phyloP scores from a whole-genome alignment of 2,797 vertebrate genomes.

The Okamejei kenojei region DNA sequence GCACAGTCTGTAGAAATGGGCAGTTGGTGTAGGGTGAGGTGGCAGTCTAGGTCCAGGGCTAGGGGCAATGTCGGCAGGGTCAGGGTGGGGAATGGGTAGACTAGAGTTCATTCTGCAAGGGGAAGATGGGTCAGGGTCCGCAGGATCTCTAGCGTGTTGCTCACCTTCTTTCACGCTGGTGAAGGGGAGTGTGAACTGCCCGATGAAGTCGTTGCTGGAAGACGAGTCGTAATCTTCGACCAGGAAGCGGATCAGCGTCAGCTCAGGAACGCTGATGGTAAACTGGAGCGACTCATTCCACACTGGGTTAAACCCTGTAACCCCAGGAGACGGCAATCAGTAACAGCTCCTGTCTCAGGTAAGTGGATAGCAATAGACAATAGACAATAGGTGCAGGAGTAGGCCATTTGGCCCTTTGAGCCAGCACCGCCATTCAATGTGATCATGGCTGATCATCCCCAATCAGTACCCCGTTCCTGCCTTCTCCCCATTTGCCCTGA shows the following conservation, averaged over 20 bases:
- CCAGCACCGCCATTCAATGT: no score
- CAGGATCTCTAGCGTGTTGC: no score
- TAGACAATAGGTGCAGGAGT: no score
- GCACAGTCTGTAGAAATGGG: no score
- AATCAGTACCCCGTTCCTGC: no score
- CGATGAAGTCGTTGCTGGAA: conserved; percentile 38
- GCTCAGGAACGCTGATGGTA: conserved; percentile 4
- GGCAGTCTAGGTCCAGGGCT: no score
- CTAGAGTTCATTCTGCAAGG: no score
- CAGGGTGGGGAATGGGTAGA: conserved; percentile 56
- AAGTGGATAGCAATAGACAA: no score
- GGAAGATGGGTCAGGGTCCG: background rate
- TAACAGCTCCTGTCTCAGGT: background rate
- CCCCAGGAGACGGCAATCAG: background rate
- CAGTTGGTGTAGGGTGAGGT: background rate
- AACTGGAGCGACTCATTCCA: conserved; percentile 29
- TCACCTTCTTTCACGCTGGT: conserved; percentile 31
- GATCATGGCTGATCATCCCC: no score
- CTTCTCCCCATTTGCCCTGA: no score
- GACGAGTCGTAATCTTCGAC: conserved; percentile 36
- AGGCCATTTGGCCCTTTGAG: no score
- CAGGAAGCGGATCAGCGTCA: conserved; percentile 30
- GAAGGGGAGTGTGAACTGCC: conserved; percentile 37
- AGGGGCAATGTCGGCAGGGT: conserved; percentile 71
- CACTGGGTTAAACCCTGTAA: conserved; percentile 36